phyloP scores from a whole-genome alignment of 1,140 invertebrate species.

The Drosophila gunungcola region DNA sequence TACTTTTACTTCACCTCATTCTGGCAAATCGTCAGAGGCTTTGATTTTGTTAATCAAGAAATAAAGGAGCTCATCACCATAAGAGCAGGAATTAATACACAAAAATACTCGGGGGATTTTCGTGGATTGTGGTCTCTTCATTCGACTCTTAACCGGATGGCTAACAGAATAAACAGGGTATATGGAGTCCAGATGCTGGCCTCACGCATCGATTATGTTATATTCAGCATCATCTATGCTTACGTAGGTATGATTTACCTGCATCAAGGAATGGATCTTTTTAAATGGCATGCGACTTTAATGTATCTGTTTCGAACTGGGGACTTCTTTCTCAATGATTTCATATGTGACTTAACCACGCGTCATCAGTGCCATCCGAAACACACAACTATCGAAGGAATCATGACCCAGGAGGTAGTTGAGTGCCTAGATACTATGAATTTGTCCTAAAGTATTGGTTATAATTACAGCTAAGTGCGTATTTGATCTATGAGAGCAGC shows the following conservation, averaged over 20 bases:
- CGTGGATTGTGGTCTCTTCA: constrained; percentile 38
- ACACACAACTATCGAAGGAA: constrained; percentile 1
- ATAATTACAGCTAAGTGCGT: constrained; percentile 12
- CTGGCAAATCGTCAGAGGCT: too few relatives aligned
- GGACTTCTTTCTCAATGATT: constrained; percentile 52
- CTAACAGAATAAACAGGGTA: constrained; percentile 23
- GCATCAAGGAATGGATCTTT: not conserved
- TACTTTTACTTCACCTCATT: too few relatives aligned
- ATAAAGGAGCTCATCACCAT: too few relatives aligned
- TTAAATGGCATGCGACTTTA: not conserved
- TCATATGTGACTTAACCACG: constrained; percentile 37
- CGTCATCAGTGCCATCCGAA: constrained; percentile 23
- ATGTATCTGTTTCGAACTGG: constrained; percentile 8
- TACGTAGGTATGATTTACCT: constrained; percentile 42
- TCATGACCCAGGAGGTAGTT: constrained; percentile 38
- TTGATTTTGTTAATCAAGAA: too few relatives aligned
- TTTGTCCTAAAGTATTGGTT: not conserved
- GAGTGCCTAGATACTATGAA: too few relatives aligned
- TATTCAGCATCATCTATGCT: constrained; percentile 4
- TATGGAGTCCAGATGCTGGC: constrained; percentile 34
- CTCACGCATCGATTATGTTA: constrained; percentile 40
- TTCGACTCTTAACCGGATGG: constrained; percentile 4
- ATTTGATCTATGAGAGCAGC: constrained; percentile 13
- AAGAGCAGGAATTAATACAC: too few relatives aligned
- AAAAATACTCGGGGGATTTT: not conserved